Evolutionary conservation across 92 coral and sea anemone species (phyloP).

Genomic region (Porites divaricata): DNA sequence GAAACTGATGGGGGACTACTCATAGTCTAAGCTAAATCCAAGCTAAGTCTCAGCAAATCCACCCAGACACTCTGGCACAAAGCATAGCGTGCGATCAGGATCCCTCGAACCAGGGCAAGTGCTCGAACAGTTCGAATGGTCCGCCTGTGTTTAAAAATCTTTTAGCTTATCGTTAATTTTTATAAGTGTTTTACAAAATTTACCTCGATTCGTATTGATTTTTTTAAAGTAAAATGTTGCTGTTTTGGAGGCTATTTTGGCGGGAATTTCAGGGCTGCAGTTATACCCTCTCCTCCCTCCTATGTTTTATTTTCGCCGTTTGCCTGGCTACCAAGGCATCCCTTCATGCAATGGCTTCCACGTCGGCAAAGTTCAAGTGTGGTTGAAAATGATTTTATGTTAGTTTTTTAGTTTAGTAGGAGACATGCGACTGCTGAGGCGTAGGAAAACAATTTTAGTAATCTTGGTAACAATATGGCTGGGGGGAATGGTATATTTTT

Average conservation of each 20-base stretch:
- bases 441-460: slow-evolving; percentile 76
- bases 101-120: no score
- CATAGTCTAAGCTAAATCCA: no score
- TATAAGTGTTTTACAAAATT: no score
- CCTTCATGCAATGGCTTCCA: slow-evolving; percentile 46
- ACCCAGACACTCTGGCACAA: no score
- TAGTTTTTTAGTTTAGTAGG: slow-evolving; percentile 53
- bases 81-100: no score
- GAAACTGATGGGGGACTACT: no score
- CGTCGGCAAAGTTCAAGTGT: slow-evolving; percentile 36
- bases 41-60: no score
- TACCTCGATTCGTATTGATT: no score
- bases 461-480: slow-evolving; percentile 85
- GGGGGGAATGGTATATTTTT: slow-evolving; percentile 84
- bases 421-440: slow-evolving; percentile 78
- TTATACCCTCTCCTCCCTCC: neutral
- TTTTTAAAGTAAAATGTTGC: no score
- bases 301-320: neutral
- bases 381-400: slow-evolving; percentile 12
- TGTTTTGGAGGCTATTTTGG: neutral
- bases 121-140: no score
- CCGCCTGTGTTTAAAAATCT: no score
- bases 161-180: no score
- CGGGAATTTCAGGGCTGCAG: neutral
- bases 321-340: slow-evolving; percentile 36